Base-by-base conservation (phyloP, 2,113 vertebrate species). In the Spheniscus mendiculus region DNA sequence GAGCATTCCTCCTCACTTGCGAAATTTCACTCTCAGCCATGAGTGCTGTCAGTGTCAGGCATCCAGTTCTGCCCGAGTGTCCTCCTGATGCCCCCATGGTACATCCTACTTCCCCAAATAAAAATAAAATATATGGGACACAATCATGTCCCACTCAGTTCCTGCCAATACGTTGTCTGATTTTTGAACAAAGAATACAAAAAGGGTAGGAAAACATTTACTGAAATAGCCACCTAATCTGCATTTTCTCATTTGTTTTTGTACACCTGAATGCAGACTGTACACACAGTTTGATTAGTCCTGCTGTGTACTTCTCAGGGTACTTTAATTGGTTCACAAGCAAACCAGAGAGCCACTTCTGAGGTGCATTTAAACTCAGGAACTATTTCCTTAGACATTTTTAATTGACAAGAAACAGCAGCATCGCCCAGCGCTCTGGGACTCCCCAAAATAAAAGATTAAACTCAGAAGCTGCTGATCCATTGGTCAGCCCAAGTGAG, bases 221-320 rank as follows among this genome's bases (percentile, higher is more conserved):
- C 30, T 63, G 59, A 77, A 86, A 92, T 22, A 66, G 10, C 22
- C 58, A 40, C 25, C 22, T 92, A 25, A 70, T 86, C 50, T 87
- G 42, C 34, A 81, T 95, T 94, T 91, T 66, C 72, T 87, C 25
- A 66, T 89, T 90, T 90, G 53, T 32, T 94, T 92, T 42, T 74
- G 63, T 49, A 58, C 13, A 77, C 25, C 59, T 80, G 61, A 90
- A 58, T 69, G 76, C 19, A 83, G 74, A 63, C 26, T 34, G 34
- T 32, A 85, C 27, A 61, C 11, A 56, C 29, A 34, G 3, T 70
- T 72, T 70, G 29, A 78, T 87, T 56, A 89, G 63, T 58, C 92
- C 65, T 91, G 53, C 77, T 93, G 69, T 80, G 76, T 42, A 56
- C 36, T 70, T 92, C 70, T 52, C 76, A 83, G 53, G 40, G 27